phyloP scores from a whole-genome alignment of 2,888 invertebrate species.

The Pycnomerus fuliginosus region DNA sequence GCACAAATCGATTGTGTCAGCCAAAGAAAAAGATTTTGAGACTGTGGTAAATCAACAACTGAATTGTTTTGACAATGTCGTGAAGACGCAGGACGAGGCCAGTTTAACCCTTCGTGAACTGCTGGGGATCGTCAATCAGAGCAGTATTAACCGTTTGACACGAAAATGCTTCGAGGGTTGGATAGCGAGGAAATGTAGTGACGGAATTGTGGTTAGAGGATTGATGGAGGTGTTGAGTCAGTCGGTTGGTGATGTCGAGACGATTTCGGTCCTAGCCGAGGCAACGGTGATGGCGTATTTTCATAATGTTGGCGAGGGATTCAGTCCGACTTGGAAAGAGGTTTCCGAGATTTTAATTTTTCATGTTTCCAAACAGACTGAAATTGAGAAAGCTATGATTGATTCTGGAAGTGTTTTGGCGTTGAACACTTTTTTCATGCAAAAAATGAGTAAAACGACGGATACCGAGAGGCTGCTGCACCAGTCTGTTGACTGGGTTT shows the following conservation, averaged over 20 bases:
- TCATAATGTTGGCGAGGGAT: constrained; percentile 45
- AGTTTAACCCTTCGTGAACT: constrained; percentile 57
- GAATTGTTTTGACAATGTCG: constrained; percentile 56
- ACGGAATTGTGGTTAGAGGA: constrained; percentile 54
- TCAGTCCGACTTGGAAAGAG: constrained; percentile 54
- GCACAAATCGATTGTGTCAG: constrained; percentile 55
- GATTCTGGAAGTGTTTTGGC: constrained; percentile 57
- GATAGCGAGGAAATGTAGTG: constrained; percentile 54
- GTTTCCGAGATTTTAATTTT: constrained; percentile 52
- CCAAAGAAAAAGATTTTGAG: constrained; percentile 55
- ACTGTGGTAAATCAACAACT: constrained; percentile 55
- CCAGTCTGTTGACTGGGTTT: constrained; percentile 44
- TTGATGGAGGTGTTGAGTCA: constrained; percentile 54
- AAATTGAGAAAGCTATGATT: constrained; percentile 55
- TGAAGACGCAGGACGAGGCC: constrained; percentile 53
- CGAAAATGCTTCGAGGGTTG: constrained; percentile 51
- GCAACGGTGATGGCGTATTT: constrained; percentile 58
- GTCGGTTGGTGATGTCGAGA: constrained; percentile 53
- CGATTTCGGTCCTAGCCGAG: constrained; percentile 57
- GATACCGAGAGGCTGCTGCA: constrained; percentile 42
- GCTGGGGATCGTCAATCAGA: constrained; percentile 48
- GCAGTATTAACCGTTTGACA: constrained; percentile 40
- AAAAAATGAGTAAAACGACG: constrained; percentile 48
- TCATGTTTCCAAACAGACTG: constrained; percentile 53
- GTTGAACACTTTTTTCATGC: constrained; percentile 58